Evolutionary conservation across 2,113 vertebrate species (phyloP), one percentile per base, ranked within the genome.

Genomic region (Eidolon helvum): DNA sequence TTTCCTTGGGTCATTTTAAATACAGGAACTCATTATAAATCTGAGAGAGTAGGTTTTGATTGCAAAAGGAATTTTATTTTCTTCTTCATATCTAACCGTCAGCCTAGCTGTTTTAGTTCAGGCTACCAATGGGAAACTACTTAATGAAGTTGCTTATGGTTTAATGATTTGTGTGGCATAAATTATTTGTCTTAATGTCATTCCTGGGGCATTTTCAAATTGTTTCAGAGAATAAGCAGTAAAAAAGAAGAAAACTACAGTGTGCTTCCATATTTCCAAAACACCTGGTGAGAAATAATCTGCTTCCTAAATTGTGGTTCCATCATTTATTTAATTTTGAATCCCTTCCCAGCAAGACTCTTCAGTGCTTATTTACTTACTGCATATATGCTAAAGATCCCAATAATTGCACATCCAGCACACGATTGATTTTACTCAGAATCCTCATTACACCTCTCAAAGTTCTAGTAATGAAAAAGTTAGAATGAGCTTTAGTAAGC

Each of bases 61-160:
- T 92, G 43, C 21, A 69, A 71, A 95, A 85, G 26, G 19, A 82
- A 91, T 91, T 92, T 87, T 75, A 71, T 83, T 59, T 90, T 55
- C 53, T 92, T 93, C 40, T 90, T 87, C n/a, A 72, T 95, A 95
- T 97, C 96, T 87, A 75, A 74, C 84, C 12, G 14, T 74, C 77
- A 88, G n/a, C 7, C 75, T 95, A 93, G 87, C 90, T 98, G 92
- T 87, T 98, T 95, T 61, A 93, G 69, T 97, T 98, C 95, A 97
- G 84, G 77, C 48, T 95, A 35, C 0, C 11, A 93, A 90, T 66
- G 57, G 48, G 94, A 97, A 95, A 96, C 18, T 79, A 38, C 59
- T 97, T 97, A 97, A 97, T 96, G 97, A 93, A 94, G 94, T 95
- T 97, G 91, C 95, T 98, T 93, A 95, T 97, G 90, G 91, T 91